phyloP scores from a whole-genome alignment of 2,113 vertebrate species.

The Copsychus sechellarum region DNA sequence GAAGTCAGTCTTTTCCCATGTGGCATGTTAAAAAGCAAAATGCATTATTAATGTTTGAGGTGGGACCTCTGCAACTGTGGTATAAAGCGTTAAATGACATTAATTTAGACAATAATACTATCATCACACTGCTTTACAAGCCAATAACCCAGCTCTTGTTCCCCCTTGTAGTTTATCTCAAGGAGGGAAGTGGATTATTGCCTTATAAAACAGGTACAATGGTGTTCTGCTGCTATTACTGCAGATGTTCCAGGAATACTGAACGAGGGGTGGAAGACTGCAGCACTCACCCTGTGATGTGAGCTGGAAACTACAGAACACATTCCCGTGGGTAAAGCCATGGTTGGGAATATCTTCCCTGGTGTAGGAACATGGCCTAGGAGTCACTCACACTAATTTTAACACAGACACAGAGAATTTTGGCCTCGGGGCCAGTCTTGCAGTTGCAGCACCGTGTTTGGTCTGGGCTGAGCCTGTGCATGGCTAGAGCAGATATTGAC shows the following conservation, averaged over 20 bases:
- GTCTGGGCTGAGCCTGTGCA: background rate
- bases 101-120: conserved; percentile 65
- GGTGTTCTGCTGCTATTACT: background rate
- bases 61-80: conserved; percentile 37
- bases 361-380: background rate
- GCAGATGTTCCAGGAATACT: background rate
- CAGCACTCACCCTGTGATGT: background rate
- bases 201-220: conserved; percentile 48
- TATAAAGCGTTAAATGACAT: conserved; percentile 55
- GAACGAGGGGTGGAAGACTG: background rate
- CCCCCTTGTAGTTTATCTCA: conserved; percentile 51
- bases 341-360: background rate
- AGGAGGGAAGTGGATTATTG: conserved; percentile 53
- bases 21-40: conserved; percentile 44
- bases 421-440: background rate
- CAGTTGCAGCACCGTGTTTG: background rate
- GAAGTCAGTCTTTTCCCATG: background rate
- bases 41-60: conserved; percentile 43
- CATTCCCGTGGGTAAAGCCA: background rate
- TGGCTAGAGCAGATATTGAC: background rate
- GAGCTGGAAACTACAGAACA: background rate
- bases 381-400: background rate
- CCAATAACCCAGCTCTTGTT: conserved; percentile 48
- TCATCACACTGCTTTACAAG: conserved; percentile 61
- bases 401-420: background rate